Conservation (phyloP, 2,797 vertebrate genomes). For the Paramormyrops hopkinsi region DNA sequence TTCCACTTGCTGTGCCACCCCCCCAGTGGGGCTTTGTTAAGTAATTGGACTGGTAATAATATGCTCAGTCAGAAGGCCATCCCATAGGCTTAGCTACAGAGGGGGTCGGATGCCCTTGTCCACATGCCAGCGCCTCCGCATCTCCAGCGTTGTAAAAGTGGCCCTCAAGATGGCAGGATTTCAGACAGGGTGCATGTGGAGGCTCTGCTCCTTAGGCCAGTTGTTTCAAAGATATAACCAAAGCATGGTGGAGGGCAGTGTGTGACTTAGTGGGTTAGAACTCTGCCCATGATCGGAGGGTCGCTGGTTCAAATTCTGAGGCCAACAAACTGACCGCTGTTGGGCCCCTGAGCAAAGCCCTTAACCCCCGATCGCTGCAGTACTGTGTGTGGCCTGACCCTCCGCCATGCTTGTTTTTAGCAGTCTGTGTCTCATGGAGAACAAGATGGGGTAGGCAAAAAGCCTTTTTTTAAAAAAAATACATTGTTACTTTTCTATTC, state of each 20-base stretch:
- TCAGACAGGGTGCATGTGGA: not conserved
- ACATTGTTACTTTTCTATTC: not conserved
- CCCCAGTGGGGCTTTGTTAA: not conserved
- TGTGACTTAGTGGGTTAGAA: not conserved
- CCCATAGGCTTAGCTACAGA: not conserved
- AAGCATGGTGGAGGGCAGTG: not conserved
- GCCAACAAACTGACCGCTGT: not conserved
- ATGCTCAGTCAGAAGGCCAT: not conserved
- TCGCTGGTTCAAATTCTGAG: not conserved
- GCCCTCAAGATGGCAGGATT: not conserved
- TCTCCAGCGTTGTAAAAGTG: not conserved
- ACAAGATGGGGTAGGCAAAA: not conserved
- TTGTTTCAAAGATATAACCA: not conserved
- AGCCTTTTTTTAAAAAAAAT: not conserved
- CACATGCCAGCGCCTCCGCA: not conserved
- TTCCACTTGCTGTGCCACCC: not conserved
- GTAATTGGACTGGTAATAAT: not conserved
- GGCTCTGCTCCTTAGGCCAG: not conserved
- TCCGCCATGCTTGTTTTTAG: not conserved
- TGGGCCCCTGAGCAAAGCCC: not conserved
- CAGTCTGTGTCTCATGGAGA: not conserved
- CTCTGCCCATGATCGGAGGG: not conserved
- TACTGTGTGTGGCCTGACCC: not conserved
- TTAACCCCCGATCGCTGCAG: not conserved
- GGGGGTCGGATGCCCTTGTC: not conserved